These are phyloP conservation scores for Hirudinaria manillensis DNA, from an alignment of 2,888 invertebrate genomes.

Conservation along the genomic window DNA sequence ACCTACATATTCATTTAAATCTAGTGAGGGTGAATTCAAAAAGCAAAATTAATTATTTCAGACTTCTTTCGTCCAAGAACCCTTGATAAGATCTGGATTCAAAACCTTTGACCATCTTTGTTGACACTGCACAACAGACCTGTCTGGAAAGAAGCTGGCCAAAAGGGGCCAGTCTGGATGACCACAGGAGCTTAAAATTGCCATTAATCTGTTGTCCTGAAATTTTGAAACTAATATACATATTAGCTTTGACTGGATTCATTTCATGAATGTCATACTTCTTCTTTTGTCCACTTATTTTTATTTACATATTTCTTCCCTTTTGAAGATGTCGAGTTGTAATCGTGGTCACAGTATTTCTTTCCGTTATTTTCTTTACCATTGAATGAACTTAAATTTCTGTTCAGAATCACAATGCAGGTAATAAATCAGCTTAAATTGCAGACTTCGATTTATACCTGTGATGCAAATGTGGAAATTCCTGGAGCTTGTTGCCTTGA, in stretches of 20 bases:
- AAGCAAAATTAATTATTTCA: background rate
- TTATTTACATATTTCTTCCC: conserved; percentile 27
- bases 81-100: conserved; percentile 74
- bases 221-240: background rate
- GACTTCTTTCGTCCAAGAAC: conserved; percentile 89
- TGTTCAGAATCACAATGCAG: background rate
- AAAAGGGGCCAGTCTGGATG: conserved; percentile 55
- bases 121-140: conserved; percentile 88
- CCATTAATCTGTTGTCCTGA: conserved; percentile 27
- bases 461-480: background rate
- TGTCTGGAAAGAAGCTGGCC: conserved; percentile 66
- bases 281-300: conserved; percentile 30
- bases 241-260: background rate
- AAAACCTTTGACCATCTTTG: conserved; percentile 95
- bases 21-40: background rate
- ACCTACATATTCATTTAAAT: background rate
- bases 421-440: background rate
- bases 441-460: background rate
- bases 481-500: conserved; percentile 18
- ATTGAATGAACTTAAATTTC: conserved; percentile 17
- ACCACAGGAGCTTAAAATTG: conserved; percentile 41
- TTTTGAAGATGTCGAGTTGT: conserved; percentile 6
- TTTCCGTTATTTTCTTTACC: conserved; percentile 16
- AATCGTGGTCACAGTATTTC: conserved; percentile 22
- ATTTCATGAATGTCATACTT: conserved; percentile 1